Conservation (phyloP, 2,113 vertebrate genomes). For the Castor canadensis region DNA sequence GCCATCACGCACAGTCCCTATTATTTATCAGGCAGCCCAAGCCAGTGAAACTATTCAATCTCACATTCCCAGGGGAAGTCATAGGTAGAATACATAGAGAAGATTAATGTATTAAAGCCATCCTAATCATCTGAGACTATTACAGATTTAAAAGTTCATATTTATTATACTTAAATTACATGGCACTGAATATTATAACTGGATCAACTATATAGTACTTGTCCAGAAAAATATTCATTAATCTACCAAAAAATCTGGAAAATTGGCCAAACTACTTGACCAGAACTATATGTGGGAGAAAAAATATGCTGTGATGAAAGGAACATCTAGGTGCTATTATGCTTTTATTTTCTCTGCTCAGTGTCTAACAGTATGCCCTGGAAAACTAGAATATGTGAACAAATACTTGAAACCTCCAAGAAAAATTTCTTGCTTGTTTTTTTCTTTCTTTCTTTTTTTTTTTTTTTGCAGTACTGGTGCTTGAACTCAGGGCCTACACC, state of each 20-base stretch:
- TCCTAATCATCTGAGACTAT: not conserved
- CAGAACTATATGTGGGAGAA: not conserved
- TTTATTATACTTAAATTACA: not conserved
- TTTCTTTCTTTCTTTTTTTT: fast-evolving
- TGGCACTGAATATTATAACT: not conserved
- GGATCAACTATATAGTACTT: not conserved
- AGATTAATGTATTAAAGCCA: not conserved
- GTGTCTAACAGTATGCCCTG: not conserved
- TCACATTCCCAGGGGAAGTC: not conserved
- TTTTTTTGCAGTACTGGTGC: no score
- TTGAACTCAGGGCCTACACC: no score
- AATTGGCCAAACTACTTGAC: not conserved
- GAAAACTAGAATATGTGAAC: not conserved
- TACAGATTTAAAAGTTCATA: not conserved
- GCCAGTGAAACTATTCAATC: not conserved
- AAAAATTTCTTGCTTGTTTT: not conserved
- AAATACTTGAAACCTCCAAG: not conserved
- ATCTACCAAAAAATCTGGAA: conserved; percentile 21
- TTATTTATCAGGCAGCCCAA: not conserved
- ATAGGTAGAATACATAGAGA: not conserved
- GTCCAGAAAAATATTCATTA: not conserved
- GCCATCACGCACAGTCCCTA: not conserved
- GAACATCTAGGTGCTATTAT: not conserved
- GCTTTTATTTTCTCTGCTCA: not conserved
- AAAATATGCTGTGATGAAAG: not conserved